phyloP scores from a whole-genome alignment of 2,888 invertebrate genomes.

The Caradrina clavipalpis region DNA sequence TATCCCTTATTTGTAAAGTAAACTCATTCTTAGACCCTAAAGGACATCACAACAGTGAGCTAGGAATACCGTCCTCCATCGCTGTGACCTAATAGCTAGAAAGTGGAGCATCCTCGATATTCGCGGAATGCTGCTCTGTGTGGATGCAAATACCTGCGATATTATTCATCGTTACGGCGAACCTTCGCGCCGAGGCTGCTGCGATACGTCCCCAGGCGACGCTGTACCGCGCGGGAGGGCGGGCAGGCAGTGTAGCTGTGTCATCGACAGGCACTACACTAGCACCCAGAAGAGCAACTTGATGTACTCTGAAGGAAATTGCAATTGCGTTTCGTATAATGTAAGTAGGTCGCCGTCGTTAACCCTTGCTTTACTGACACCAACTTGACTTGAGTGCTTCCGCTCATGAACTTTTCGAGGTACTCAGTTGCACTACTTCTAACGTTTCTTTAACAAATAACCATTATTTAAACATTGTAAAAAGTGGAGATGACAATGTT shows the following conservation, averaged over 20 bases:
- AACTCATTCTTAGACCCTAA: background rate
- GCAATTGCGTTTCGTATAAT: background rate
- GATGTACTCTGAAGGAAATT: background rate
- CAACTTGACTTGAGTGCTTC: too few species aligned
- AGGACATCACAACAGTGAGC: constrained; percentile 33
- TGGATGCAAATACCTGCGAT: constrained; percentile 38
- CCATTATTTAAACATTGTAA: too few species aligned
- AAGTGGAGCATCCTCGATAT: constrained; percentile 27
- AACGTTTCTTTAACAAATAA: too few species aligned
- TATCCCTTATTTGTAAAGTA: background rate
- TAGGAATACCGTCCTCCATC: constrained; percentile 36
- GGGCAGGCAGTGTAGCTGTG: too few species aligned
- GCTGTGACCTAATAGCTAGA: constrained; percentile 42
- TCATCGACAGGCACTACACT: background rate
- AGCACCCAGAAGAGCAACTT: background rate
- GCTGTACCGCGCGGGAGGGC: background rate
- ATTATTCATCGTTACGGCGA: constrained; percentile 39
- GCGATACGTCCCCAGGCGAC: constrained; percentile 24
- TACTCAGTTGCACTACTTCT: too few species aligned
- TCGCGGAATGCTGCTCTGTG: constrained; percentile 11
- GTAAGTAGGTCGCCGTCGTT: background rate
- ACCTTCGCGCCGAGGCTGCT: constrained; percentile 16
- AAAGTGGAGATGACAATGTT: too few species aligned
- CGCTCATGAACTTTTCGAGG: too few species aligned
- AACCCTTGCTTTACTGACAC: background rate